Base-by-base conservation (phyloP, 1,140 invertebrate species). In the Asobara japonica region DNA sequence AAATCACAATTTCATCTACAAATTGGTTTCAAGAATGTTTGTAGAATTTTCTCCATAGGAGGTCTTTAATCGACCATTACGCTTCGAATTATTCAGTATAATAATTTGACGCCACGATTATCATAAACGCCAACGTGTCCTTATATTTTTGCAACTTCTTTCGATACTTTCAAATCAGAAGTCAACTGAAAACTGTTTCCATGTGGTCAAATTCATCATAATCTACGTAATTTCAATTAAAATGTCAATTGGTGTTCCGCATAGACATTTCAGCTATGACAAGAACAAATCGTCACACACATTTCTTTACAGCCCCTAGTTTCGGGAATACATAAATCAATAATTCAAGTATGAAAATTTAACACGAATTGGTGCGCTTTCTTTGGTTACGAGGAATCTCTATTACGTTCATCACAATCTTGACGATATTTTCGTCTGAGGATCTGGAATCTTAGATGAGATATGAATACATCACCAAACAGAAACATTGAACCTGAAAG, bases 11-110 rank as follows among this genome's bases (percentile, higher is more conserved):
- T 29, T 36, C 56, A 41, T 27, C 60, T 27, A 29, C 33, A 61
- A 73, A 30, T 65, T 56, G 56, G 16, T 20, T 30, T 67, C 33
- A 22, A 65, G 25, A 51, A 8, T 51, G 0, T 56, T 51, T 36
- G 16, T 7, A 64, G 33, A 56, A 56, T 56, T 18, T 25, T 56
- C 20, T 56, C 18, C 51, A 56, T 36, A 13, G 33, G 33, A 41
- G 18, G 11, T 65, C 38, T 38, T 27, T 18, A 18, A 38, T 36
- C 64, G 41, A 18, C 16, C 30, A 65, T 38, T 16, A 51, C 18
- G 45, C 45, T 51, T 51, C 45, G 45, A 51, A 38, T 38, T 38
- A 38, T 38, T 38, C 10, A 38, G 36, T 38, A 38, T 38, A 8
- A 38, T 8, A 13, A 38, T 8, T 38, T 38, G 36, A 13, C 36